phyloP scores from a whole-genome alignment of 2,113 vertebrate genomes.

The Sinocyclocheilus anshuiensis region DNA sequence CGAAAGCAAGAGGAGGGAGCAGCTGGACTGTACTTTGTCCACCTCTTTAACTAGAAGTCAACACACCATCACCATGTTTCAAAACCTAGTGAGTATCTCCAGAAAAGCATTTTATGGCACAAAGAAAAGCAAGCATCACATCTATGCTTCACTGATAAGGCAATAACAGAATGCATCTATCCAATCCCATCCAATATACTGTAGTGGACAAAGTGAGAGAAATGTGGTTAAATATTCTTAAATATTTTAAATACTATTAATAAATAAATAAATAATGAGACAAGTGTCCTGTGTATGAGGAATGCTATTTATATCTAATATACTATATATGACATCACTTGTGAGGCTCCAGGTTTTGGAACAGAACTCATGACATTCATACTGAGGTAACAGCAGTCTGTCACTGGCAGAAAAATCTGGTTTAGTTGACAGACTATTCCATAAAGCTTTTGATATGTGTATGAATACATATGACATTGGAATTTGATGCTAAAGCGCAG shows the following conservation, averaged over 20 bases:
- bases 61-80: neutral
- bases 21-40: neutral
- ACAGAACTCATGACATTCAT: neutral
- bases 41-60: neutral
- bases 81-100: neutral
- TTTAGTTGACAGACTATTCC: constrained; percentile 34
- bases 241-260: neutral
- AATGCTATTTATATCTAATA: neutral
- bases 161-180: neutral
- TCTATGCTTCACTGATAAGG: neutral
- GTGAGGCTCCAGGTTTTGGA: neutral
- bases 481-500: constrained; percentile 26
- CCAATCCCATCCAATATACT: neutral
- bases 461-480: constrained; percentile 7
- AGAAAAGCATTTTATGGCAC: neutral
- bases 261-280: neutral
- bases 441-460: constrained; percentile 10
- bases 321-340: neutral
- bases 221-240: neutral
- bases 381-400: constrained; percentile 17
- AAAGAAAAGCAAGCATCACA: neutral
- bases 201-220: neutral
- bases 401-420: neutral
- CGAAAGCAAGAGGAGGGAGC: constrained; percentile 25
- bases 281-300: neutral